phyloP scores from a whole-genome alignment of 2,113 vertebrate species.

The Coturnix japonica region DNA sequence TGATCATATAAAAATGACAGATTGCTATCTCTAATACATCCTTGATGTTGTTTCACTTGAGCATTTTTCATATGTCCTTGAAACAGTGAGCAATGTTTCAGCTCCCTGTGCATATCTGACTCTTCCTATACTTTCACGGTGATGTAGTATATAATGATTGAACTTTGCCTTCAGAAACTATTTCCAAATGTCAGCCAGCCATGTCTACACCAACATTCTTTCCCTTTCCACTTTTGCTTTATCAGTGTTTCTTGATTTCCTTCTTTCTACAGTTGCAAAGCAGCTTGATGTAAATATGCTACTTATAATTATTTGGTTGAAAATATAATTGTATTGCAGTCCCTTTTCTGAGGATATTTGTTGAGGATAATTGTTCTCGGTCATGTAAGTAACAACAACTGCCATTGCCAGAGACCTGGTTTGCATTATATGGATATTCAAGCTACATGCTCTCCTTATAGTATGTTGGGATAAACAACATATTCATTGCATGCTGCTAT shows the following conservation, averaged over 20 bases:
- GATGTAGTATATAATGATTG: background rate
- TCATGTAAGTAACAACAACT: background rate
- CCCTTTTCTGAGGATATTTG: background rate
- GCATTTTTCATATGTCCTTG: background rate
- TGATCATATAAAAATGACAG: background rate
- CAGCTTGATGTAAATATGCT: background rate
- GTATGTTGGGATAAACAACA: background rate
- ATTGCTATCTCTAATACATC: background rate
- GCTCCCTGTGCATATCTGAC: background rate
- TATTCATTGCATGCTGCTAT: background rate
- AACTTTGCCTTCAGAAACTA: background rate
- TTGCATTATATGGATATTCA: background rate
- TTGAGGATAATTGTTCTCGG: background rate
- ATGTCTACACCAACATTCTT: background rate
- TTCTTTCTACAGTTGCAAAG: background rate
- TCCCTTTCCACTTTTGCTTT: background rate
- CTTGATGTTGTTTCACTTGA: background rate
- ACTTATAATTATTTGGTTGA: background rate
- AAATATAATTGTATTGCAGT: background rate
- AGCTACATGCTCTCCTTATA: background rate
- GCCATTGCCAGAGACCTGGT: background rate
- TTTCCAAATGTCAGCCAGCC: background rate
- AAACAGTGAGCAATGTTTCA: background rate
- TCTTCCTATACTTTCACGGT: background rate
- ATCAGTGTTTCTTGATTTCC: background rate